Percentiles rank a stretch among this genome's conserved stretches.
phyloP scores from a whole-genome alignment of 1,140 invertebrate genomes.

The Caenorhabditis remanei region DNA sequence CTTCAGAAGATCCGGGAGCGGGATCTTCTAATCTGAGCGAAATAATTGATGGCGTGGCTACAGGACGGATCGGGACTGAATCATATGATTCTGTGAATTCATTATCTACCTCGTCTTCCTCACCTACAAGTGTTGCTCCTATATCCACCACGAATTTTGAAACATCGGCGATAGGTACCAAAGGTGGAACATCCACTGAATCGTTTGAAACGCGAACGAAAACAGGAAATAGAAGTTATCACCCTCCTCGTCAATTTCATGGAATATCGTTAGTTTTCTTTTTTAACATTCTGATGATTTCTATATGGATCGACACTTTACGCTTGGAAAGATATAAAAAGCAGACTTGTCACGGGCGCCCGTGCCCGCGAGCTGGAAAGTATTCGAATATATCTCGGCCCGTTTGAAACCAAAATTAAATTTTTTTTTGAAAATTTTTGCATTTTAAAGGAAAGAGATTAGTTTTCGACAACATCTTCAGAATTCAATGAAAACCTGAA shows the following conservation, averaged over 20 bases:
- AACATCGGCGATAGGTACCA: too few species aligned
- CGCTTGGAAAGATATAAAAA: too few species aligned
- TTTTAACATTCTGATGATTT: not conserved
- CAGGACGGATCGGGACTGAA: not conserved
- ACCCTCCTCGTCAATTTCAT: not conserved
- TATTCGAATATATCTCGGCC: too few species aligned
- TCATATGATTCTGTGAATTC: too few species aligned
- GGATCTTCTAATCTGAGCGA: not conserved
- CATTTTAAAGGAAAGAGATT: too few species aligned
- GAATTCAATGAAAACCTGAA: too few species aligned
- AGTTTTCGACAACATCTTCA: too few species aligned
- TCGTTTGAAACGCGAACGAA: not conserved
- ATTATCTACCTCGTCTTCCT: not conserved
- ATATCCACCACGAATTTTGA: not conserved
- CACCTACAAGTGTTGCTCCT: not conserved
- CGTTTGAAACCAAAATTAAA: too few species aligned
- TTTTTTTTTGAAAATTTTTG: too few species aligned
- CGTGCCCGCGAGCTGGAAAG: too few species aligned
- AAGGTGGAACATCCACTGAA: not conserved
- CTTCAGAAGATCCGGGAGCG: not conserved
- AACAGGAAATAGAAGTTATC: not conserved
- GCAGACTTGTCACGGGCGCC: too few species aligned
- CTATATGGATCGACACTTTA: not conserved
- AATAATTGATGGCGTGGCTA: not conserved
- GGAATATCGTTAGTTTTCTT: not conserved